Base-by-base conservation (phyloP, 2,888 invertebrate species). In the Amphiduros pacificus region DNA sequence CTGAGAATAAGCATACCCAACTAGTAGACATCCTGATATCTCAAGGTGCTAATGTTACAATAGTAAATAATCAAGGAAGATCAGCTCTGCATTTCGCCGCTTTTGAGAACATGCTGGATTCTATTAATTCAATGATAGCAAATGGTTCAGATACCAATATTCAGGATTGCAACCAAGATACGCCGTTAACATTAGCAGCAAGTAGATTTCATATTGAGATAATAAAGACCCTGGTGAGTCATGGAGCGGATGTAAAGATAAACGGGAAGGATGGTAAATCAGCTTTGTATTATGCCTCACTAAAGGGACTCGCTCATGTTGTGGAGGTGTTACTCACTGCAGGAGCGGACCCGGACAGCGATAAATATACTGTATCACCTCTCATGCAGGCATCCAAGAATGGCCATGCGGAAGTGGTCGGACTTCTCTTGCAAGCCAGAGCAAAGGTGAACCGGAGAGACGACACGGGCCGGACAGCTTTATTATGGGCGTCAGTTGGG, bases 341-440 rank as follows among this genome's bases (percentile, higher is more conserved):
- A 9, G 64, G 63, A 36, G 67, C 67, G 20, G 17, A 22, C 14
- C 27, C 60, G n/a, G 64, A 66, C 41, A 31, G 41, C 17, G 53
- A 56, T 1, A 24, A 36, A 1, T 49, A 32, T 36, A n/a, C 32
- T n/a, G 32, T 56, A 20, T 54, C 62, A 27, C 60, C 67, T 4
- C 61, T 67, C 17, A 67, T 63, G 9, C 54, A 63, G n/a, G 67
- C 67, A 6, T 48, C 60, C 22, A 56, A 52, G 29, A 49, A 50
- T 17, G 64, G 62, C 28, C 62, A 58, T 41, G n/a, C 29, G 3
- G 58, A 62, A n/a, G 40, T 67, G n/a, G 62, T 57, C 14, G n/a
- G 14, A 28, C 4, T 36, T 9, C 61, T 67, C 24, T 51, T 67
- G 4, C 41, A 20, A 17, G n/a, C 61, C 17, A 57, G 52, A 6